These are phyloP conservation scores for Erebia epiphron DNA, from an alignment of 2,888 invertebrate genomes.

Conservation along the genomic window DNA sequence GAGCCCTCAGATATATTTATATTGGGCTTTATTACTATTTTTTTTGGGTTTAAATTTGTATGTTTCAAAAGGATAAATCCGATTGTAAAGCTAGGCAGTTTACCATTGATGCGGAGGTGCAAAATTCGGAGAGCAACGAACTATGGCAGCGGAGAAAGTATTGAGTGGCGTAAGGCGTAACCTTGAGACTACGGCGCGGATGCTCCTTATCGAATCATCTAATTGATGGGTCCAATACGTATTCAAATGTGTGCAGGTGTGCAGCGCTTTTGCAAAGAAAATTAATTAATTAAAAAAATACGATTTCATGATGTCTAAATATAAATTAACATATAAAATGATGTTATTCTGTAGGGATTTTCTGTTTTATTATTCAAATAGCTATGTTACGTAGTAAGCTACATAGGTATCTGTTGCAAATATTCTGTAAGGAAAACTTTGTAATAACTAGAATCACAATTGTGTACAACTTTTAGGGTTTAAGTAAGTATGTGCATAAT, in stretches of 20 bases:
- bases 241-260: conserved; percentile 49
- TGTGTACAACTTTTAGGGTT: not conserved
- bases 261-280: not conserved
- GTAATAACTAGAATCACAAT: not conserved
- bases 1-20: conserved; percentile 39
- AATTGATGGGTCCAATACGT: conserved; percentile 68
- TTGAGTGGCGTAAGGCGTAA: conserved; percentile 78
- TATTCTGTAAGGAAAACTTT: not conserved
- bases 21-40: conserved; percentile 39
- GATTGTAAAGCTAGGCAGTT: conserved; percentile 51
- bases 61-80: conserved; percentile 40
- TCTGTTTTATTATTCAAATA: not conserved
- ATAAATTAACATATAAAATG: not conserved
- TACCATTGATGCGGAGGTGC: conserved; percentile 58
- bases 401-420: not conserved
- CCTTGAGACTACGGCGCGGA: conserved; percentile 71
- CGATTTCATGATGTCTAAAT: not conserved
- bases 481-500: not conserved
- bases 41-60: conserved; percentile 41
- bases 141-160: conserved; percentile 75
- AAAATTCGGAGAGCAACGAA: conserved; percentile 81
- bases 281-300: not conserved
- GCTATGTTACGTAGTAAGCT: not conserved
- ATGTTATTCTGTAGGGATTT: not conserved
- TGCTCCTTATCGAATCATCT: conserved; percentile 66